These are phyloP conservation scores for Cryptocheilus praepositus DNA, from an alignment of 2,888 invertebrate genomes.

Conservation along the genomic window DNA sequence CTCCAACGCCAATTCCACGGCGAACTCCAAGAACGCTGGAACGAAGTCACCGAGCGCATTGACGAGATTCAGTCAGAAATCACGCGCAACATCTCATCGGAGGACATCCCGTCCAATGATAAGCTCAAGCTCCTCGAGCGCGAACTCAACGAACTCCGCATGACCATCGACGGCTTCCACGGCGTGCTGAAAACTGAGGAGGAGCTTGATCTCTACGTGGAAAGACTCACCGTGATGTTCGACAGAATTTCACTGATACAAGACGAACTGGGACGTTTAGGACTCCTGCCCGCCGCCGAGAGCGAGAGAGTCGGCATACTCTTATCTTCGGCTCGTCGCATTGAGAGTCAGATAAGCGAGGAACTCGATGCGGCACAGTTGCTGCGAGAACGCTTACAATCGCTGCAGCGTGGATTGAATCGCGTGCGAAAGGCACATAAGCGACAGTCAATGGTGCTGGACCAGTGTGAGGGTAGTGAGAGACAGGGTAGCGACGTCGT, in stretches of 20 bases:
- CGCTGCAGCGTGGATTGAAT: constrained; percentile 83
- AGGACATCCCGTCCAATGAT: constrained; percentile 84
- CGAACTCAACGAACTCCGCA: constrained; percentile 85
- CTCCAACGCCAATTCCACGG: constrained; percentile 86
- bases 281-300: constrained; percentile 83
- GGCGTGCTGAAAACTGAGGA: constrained; percentile 90
- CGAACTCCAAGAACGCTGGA: constrained; percentile 87
- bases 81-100: constrained; percentile 83
- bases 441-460: constrained; percentile 77
- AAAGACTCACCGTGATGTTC: constrained; percentile 86
- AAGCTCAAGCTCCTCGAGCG: constrained; percentile 85
- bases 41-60: constrained; percentile 80
- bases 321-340: constrained; percentile 81
- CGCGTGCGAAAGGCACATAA: constrained; percentile 83
- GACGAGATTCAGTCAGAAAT: constrained; percentile 82
- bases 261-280: constrained; percentile 86
- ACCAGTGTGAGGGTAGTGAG: constrained; percentile 83
- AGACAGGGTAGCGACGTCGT: constrained; percentile 86
- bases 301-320: constrained; percentile 87
- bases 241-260: constrained; percentile 86
- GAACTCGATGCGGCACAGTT: constrained; percentile 86
- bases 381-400: constrained; percentile 84
- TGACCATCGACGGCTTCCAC: constrained; percentile 83
- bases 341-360: constrained; percentile 85
- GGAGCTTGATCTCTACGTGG: constrained; percentile 87